Evolutionary conservation across 2,888 invertebrate genomes (phyloP).

Genomic region (Zaprionus lineosus): DNA sequence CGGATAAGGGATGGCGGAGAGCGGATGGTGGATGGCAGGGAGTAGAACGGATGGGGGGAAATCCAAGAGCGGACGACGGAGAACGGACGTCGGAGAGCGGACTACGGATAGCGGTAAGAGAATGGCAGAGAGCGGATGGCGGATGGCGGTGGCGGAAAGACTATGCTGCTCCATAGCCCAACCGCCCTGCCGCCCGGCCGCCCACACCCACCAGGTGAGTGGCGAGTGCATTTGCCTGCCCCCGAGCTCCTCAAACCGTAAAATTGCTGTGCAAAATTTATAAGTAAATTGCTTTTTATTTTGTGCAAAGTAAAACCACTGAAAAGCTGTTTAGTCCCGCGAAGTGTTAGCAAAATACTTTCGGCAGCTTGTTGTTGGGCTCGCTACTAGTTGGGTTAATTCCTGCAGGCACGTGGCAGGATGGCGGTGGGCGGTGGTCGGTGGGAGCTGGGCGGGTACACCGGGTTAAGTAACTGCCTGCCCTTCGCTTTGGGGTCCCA

Average conservation of each 20-base stretch:
- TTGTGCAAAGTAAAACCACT: conserved; percentile 49
- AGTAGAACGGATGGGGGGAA: background rate
- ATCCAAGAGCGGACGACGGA: too few species aligned
- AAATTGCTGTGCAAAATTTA: conserved; percentile 62
- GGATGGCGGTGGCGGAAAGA: background rate
- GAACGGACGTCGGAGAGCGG: background rate
- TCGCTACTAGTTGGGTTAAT: background rate
- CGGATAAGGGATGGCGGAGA: background rate
- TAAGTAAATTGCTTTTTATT: conserved; percentile 61
- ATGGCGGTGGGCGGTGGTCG: background rate
- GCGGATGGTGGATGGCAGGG: background rate
- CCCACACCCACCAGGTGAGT: conserved; percentile 16
- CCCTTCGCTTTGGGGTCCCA: too few species aligned
- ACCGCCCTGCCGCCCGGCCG: too few species aligned
- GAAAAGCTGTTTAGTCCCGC: conserved; percentile 60
- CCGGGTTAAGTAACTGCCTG: background rate
- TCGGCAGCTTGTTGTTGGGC: conserved; percentile 37
- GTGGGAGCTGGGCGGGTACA: background rate
- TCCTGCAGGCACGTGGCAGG: background rate
- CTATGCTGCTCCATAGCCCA: too few species aligned
- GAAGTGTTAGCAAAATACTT: conserved; percentile 60
- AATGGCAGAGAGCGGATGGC: background rate
- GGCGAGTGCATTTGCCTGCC: conserved; percentile 44
- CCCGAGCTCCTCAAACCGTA: conserved; percentile 17
- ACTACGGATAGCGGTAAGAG: background rate